phyloP scores from a whole-genome alignment of 2,113 vertebrate species.

The Eupsittula cactorum region DNA sequence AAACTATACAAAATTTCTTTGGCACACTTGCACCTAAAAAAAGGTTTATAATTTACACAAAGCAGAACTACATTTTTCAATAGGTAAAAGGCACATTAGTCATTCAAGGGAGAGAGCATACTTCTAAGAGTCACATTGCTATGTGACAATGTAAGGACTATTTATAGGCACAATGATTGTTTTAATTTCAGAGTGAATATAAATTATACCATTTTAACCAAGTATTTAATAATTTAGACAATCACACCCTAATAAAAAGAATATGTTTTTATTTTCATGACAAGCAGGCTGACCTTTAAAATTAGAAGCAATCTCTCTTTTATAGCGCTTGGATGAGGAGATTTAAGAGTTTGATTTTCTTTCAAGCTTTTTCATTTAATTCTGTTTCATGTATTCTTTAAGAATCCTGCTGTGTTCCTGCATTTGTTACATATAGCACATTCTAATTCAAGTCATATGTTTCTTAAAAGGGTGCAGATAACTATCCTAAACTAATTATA shows the following conservation, averaged over 20 bases:
- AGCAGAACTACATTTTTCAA: slow-evolving; percentile 13
- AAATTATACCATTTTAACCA: background rate
- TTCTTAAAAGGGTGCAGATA: background rate
- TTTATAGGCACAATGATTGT: slow-evolving; percentile 14
- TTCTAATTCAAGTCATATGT: background rate
- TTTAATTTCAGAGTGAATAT: slow-evolving; percentile 30
- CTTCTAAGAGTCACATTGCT: slow-evolving; percentile 12
- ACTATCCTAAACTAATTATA: background rate
- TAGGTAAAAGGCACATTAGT: slow-evolving; percentile 32
- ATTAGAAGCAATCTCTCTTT: background rate
- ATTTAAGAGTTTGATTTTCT: background rate
- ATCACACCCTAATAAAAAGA: background rate
- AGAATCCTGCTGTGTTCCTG: background rate
- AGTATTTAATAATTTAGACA: slow-evolving; percentile 18
- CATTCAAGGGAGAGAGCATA: slow-evolving; percentile 1
- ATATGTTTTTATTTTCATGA: slow-evolving; percentile 9
- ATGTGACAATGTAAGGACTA: background rate
- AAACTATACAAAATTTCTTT: background rate
- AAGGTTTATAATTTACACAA: background rate
- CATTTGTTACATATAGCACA: background rate
- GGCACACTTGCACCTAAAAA: background rate
- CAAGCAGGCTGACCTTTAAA: slow-evolving; percentile 38
- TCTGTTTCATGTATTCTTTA: background rate
- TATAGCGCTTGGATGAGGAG: background rate
- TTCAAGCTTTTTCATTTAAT: background rate